Evolutionary conservation across 2,888 invertebrate genomes (phyloP).

Genomic region (Dendrolimus pini): DNA sequence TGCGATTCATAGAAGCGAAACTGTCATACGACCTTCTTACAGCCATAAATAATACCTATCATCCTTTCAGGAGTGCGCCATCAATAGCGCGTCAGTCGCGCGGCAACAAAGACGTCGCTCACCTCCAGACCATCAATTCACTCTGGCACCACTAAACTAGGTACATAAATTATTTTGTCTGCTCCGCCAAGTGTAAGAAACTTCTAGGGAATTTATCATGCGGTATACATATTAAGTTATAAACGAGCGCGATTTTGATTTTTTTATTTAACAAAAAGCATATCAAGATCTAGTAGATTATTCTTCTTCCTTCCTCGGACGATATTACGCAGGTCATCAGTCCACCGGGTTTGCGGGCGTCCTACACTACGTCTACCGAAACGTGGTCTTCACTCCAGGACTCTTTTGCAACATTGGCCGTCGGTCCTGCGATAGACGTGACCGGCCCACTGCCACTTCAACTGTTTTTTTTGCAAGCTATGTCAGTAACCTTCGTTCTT

Average conservation of each 20-base stretch:
- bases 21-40: neutral
- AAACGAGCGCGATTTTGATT: slow-evolving; percentile 18
- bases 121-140: slow-evolving; percentile 63
- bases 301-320: no score
- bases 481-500: no score
- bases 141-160: slow-evolving; percentile 70
- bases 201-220: slow-evolving; percentile 69
- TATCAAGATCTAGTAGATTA: no score
- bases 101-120: slow-evolving; percentile 64
- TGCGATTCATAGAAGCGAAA: neutral
- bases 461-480: no score
- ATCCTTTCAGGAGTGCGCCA: neutral
- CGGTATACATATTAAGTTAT: slow-evolving; percentile 23
- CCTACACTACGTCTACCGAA: no score
- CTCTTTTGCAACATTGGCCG: no score
- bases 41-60: neutral
- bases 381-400: no score
- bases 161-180: slow-evolving; percentile 75
- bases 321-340: no score
- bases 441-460: no score
- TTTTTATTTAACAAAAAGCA: neutral
- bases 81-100: neutral
- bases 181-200: slow-evolving; percentile 68
- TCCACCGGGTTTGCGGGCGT: no score
- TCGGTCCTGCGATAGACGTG: no score